Evolutionary conservation across 2,797 vertebrate genomes (phyloP), one percentile per base, ranked within the genome.

Genomic region (Eulemur mongoz): DNA sequence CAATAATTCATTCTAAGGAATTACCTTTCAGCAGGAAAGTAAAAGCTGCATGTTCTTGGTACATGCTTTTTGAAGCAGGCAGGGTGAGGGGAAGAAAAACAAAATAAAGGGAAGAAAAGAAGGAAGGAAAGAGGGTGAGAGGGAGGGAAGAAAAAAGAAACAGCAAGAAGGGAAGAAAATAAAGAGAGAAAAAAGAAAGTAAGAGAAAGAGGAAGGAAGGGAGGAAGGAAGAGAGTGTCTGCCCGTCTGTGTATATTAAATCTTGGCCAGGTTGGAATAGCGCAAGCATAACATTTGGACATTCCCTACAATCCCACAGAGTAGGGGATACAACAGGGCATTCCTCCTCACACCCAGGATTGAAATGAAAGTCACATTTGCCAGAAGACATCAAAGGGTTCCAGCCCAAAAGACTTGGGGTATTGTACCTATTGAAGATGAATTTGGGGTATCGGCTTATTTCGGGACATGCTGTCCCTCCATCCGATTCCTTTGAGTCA

Each of bases 1-100:
- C 23, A 95, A 72, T 89, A 97, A 84, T 94, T 96, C 32, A 94
- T 89, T 57, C 97, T 17, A n/a, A 14, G 72, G 69, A 98, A 95
- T 93, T 96, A 88, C 83, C 57, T 95, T 95, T 91, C 75, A 96
- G 80, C 80, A 72, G 27, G 63, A 78, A 78, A 96, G 35, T 81
- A 65, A 81, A 97, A 95, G 87, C 23, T 80, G 20, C 65, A 95
- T n/a, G 63, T 91, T 97, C 85, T 96, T 75, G 79, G 12, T 85
- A 72, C 94, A 35, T 25, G 11, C 20, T 95, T 89, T 93, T 94
- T 89, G 61, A 79, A 97, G 86, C 3, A 95, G 45, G 15, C 13
- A 13, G 25, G 10, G 30, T 61, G 11, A 50, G 8, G 32, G 20
- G 38, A 69, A 69, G 70, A 70, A 89, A 75, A 40, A 94, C 85